Percentiles rank a stretch among this genome's conserved stretches.
These are phyloP conservation scores for Oligia fasciuncula DNA, from an alignment of 2,888 invertebrate species.

Conservation along the genomic window DNA sequence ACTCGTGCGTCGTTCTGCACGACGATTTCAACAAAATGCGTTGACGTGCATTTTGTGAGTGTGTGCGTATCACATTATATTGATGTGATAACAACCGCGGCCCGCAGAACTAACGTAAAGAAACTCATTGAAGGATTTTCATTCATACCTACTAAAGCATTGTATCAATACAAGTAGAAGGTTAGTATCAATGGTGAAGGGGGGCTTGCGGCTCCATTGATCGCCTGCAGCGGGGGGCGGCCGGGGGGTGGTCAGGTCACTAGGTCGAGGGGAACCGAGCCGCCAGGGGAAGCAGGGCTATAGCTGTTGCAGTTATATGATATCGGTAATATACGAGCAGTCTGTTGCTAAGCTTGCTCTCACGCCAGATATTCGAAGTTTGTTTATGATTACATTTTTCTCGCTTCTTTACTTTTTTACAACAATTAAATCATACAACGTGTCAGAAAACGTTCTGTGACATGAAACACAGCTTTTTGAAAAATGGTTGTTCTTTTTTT, in stretches of 20 bases:
- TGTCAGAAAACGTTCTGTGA: conserved; percentile 69
- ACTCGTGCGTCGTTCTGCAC: conserved; percentile 51
- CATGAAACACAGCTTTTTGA: conserved; percentile 68
- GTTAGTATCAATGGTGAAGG: conserved; percentile 75
- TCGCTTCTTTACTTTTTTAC: conserved; percentile 67
- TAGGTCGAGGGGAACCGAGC: conserved; percentile 78
- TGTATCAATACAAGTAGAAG: conserved; percentile 75
- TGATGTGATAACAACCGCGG: conserved; percentile 52
- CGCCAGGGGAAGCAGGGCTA: conserved; percentile 57
- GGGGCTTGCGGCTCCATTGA: conserved; percentile 80
- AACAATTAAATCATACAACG: conserved; percentile 70
- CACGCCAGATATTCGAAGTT: conserved; percentile 68
- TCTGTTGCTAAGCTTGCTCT: conserved; percentile 66
- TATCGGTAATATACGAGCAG: conserved; percentile 59
- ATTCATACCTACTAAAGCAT: conserved; percentile 76
- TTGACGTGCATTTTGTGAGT: conserved; percentile 36
- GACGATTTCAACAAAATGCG: conserved; percentile 58
- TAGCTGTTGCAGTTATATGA: conserved; percentile 63
- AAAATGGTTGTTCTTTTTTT: conserved; percentile 56
- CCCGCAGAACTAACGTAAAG: conserved; percentile 60
- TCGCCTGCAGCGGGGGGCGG: conserved; percentile 74
- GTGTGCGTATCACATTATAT: conserved; percentile 48
- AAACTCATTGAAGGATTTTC: conserved; percentile 69
- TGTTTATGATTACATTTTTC: conserved; percentile 72
- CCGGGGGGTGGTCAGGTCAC: conserved; percentile 77